Percentiles rank a stretch among this genome's conserved stretches.
These are phyloP conservation scores for Anneissia japonica DNA, from an alignment of 35 echinoderm and acorn worm species.

Conservation along the genomic window DNA sequence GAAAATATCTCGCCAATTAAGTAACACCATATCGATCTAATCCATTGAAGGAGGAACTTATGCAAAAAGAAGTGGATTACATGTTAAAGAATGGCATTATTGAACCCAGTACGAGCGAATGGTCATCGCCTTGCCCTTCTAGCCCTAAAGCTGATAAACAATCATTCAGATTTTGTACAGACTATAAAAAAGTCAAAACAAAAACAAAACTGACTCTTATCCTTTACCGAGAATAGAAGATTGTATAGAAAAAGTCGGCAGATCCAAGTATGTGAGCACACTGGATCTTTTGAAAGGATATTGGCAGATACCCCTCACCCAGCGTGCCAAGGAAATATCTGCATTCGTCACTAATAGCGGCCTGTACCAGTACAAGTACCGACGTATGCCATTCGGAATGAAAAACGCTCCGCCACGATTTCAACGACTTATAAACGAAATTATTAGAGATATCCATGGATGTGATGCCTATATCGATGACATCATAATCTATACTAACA, in stretches of 20 bases:
- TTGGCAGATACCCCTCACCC: conserved; percentile 40
- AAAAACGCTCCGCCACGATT: conserved; percentile 68
- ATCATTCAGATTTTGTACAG: not conserved
- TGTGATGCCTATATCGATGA: conserved; percentile 59
- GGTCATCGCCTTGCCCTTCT: not conserved
- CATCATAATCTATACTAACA: conserved; percentile 35
- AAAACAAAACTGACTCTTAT: conserved; percentile 2
- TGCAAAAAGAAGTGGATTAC: too few relatives aligned
- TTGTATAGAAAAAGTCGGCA: conserved; percentile 17
- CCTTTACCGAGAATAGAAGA: conserved; percentile 30
- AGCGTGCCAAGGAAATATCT: conserved; percentile 24
- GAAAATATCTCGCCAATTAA: too few relatives aligned
- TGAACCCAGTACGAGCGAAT: not conserved
- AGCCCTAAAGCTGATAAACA: not conserved
- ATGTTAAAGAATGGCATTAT: not conserved
- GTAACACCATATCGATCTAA: too few relatives aligned
- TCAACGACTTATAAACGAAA: conserved; percentile 41
- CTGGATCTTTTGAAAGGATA: conserved; percentile 41
- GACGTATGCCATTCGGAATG: conserved; percentile 69
- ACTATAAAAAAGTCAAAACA: conserved; percentile 5
- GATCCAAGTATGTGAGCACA: conserved; percentile 28
- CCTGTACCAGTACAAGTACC: conserved; percentile 36
- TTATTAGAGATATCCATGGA: not conserved
- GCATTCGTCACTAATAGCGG: conserved; percentile 50
- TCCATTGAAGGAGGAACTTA: too few relatives aligned